Conservation (phyloP, 2,888 invertebrate genomes). For the Amorpha juglandis region DNA sequence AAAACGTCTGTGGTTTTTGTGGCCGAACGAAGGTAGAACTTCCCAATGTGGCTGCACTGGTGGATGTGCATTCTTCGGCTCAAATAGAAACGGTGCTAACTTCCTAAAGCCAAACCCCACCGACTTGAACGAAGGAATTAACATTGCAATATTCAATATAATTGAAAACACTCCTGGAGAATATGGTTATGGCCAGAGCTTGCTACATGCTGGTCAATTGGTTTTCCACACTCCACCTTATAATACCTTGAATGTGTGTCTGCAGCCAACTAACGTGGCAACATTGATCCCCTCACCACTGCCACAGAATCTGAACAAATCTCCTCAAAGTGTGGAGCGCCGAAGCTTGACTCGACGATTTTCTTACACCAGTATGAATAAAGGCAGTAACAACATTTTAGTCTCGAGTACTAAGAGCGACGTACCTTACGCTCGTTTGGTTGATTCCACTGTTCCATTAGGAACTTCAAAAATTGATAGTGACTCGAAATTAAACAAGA, state of each 20-base stretch:
- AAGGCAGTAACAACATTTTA: slow-evolving; percentile 73
- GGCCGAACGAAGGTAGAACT: slow-evolving; percentile 90
- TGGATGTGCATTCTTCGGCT: slow-evolving; percentile 97
- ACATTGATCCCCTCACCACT: slow-evolving; percentile 75
- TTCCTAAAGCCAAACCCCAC: slow-evolving; percentile 94
- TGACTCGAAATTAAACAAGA: slow-evolving; percentile 87
- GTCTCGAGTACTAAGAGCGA: slow-evolving; percentile 84
- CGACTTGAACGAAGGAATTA: slow-evolving; percentile 92
- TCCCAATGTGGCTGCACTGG: slow-evolving; percentile 97
- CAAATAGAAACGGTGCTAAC: slow-evolving; percentile 93
- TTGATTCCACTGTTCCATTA: slow-evolving; percentile 86
- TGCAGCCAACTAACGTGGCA: slow-evolving; percentile 86
- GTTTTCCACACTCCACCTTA: slow-evolving; percentile 96
- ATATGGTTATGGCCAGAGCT: slow-evolving; percentile 97
- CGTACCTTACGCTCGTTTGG: slow-evolving; percentile 91
- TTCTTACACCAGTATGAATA: slow-evolving; percentile 77
- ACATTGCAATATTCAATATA: slow-evolving; percentile 90
- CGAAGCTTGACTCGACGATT: slow-evolving; percentile 76
- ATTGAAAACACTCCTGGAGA: slow-evolving; percentile 90
- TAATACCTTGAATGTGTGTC: slow-evolving; percentile 89
- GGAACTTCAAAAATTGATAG: slow-evolving; percentile 87
- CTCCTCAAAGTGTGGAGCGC: slow-evolving; percentile 71
- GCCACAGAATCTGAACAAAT: slow-evolving; percentile 70
- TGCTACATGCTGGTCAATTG: slow-evolving; percentile 92
- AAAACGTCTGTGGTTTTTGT: slow-evolving; percentile 96